Percentiles rank a stretch among this genome's conserved stretches.
phyloP scores from a whole-genome alignment of 1,140 invertebrate genomes.

The Trinorchestia longiramus region DNA sequence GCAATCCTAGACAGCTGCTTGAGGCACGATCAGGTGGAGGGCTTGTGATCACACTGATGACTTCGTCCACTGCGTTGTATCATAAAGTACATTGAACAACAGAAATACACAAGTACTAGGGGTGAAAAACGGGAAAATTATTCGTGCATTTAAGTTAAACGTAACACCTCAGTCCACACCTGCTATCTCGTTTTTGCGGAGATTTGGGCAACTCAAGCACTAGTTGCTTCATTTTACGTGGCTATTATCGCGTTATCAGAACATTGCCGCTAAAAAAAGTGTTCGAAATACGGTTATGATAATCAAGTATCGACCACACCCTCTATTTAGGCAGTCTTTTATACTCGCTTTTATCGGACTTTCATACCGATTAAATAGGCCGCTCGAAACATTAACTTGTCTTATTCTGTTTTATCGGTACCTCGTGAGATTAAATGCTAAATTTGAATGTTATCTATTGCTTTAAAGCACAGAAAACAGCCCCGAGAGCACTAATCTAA shows the following conservation, averaged over 20 bases:
- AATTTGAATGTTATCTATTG: not conserved
- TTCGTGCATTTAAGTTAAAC: not conserved
- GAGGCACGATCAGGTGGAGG: not conserved
- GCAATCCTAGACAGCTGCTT: not conserved
- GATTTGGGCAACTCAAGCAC: not conserved
- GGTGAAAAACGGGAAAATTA: not conserved
- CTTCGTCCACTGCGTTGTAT: not conserved
- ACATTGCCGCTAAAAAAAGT: not conserved
- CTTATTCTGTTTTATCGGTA: not conserved
- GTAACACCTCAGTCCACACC: not conserved
- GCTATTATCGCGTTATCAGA: not conserved
- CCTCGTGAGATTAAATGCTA: not conserved
- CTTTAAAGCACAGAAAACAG: not conserved
- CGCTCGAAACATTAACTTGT: not conserved
- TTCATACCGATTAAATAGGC: not conserved
- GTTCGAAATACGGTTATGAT: not conserved
- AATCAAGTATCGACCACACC: not conserved
- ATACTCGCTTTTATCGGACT: not conserved
- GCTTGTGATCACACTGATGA: not conserved
- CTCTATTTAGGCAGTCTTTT: not conserved
- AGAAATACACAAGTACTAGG: not conserved
- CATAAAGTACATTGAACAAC: not conserved
- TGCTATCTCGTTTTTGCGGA: not conserved
- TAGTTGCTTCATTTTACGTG: not conserved
- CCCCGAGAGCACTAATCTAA: not conserved